Percentiles rank a stretch among this genome's conserved stretches.
These are phyloP conservation scores for Choreutis nemorana DNA, from an alignment of 2,888 invertebrate species.

Conservation along the genomic window DNA sequence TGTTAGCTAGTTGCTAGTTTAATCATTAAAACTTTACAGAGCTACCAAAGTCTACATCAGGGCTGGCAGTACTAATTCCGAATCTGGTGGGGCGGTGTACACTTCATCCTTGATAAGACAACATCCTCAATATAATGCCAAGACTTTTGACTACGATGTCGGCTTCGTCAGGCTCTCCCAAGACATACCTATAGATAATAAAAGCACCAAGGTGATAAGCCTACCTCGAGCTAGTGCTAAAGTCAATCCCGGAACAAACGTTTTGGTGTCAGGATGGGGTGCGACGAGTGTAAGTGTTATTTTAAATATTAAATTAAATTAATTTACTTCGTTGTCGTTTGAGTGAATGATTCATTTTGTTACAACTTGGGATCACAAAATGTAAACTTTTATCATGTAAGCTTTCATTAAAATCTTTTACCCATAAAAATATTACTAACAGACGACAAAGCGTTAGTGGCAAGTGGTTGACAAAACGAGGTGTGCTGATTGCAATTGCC, in stretches of 20 bases:
- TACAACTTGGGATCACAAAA: too few relatives aligned
- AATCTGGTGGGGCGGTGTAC: conserved; percentile 44
- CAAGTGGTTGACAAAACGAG: too few relatives aligned
- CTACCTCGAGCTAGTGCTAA: conserved; percentile 18
- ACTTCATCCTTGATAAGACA: conserved; percentile 20
- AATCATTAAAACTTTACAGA: too few relatives aligned
- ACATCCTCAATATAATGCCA: conserved; percentile 43
- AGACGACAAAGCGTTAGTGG: too few relatives aligned
- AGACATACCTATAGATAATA: conserved; percentile 32
- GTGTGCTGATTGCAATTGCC: too few relatives aligned
- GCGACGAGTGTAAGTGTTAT: conserved; percentile 31
- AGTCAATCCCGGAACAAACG: conserved; percentile 21
- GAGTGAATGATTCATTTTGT: too few relatives aligned
- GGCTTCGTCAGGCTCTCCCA: conserved; percentile 33
- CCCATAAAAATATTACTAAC: too few relatives aligned
- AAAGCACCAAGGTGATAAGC: conserved; percentile 20
- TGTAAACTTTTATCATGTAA: too few relatives aligned
- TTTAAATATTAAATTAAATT: neutral
- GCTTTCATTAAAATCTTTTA: too few relatives aligned
- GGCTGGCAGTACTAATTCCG: conserved; percentile 37
- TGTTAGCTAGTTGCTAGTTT: too few relatives aligned
- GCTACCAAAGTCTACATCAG: conserved; percentile 31
- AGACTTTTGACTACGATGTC: conserved; percentile 47
- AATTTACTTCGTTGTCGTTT: neutral
- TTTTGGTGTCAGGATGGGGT: conserved; percentile 48